phyloP scores from a whole-genome alignment of 2,113 vertebrate genomes.

The Muntiacus muntjak region DNA sequence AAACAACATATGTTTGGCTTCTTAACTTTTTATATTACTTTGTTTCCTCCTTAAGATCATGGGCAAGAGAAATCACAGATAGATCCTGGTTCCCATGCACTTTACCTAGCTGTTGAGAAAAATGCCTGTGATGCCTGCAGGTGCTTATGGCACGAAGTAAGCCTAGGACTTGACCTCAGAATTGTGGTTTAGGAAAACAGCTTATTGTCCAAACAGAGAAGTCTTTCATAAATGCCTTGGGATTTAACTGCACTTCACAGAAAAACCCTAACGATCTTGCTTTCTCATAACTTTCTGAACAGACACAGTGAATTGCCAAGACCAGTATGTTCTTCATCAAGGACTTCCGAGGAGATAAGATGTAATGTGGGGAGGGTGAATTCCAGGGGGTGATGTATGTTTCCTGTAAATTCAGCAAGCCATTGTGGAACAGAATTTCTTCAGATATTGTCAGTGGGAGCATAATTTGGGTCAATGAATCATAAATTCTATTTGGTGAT shows the following conservation, averaged over 20 bases:
- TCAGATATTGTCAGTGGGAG: conserved; percentile 39
- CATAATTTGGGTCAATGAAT: conserved; percentile 62
- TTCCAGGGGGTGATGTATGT: conserved; percentile 11
- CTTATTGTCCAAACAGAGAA: not conserved
- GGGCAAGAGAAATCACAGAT: conserved; percentile 5
- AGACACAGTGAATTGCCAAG: not conserved
- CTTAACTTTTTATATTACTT: not conserved
- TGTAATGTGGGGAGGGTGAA: not conserved
- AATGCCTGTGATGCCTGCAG: not conserved
- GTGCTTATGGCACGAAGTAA: not conserved
- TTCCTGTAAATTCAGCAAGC: conserved; percentile 50
- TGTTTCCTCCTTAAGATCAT: not conserved
- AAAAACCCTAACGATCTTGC: not conserved
- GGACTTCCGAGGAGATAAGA: not conserved
- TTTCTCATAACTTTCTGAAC: not conserved
- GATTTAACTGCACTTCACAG: not conserved
- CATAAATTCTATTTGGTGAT: conserved; percentile 55
- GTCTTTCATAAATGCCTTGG: not conserved
- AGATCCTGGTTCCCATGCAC: too few species aligned
- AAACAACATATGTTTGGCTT: not conserved
- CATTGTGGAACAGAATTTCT: conserved; percentile 29
- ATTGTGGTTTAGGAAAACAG: not conserved
- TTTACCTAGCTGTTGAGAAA: not conserved
- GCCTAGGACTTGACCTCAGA: not conserved
- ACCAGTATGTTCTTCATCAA: conserved; percentile 35